Evolutionary conservation across 2,113 vertebrate genomes (phyloP).

Genomic region (Gallinago undulata): DNA sequence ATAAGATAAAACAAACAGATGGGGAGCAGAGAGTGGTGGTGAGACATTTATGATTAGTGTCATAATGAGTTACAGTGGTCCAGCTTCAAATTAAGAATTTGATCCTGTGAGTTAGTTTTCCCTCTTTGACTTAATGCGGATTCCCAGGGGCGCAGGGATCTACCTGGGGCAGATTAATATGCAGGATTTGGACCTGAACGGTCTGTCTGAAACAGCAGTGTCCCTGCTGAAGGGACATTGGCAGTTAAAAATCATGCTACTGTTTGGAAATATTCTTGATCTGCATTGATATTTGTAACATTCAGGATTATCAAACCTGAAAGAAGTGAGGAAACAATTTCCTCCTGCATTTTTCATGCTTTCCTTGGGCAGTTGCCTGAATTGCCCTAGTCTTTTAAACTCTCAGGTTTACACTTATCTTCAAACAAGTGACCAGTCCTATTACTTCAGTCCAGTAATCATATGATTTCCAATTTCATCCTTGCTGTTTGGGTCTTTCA

Average conservation of each 20-base stretch:
- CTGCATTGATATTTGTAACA: background rate
- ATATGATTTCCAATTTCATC: background rate
- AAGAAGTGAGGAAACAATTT: background rate
- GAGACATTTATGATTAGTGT: constrained; percentile 59
- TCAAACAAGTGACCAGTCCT: background rate
- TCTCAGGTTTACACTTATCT: background rate
- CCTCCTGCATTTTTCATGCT: background rate
- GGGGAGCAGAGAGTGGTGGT: constrained; percentile 8
- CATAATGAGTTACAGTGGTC: constrained; percentile 50
- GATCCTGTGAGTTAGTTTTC: constrained; percentile 21
- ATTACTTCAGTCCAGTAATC: background rate
- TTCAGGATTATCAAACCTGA: background rate
- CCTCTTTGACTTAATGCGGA: background rate
- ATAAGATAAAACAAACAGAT: constrained; percentile 47
- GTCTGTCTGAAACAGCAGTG: background rate
- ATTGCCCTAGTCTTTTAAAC: background rate
- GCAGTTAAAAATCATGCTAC: background rate
- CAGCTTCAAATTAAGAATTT: constrained; percentile 46
- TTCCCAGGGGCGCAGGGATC: background rate
- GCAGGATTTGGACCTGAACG: background rate
- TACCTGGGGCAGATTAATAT: background rate
- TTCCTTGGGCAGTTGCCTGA: background rate
- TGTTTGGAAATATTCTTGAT: background rate
- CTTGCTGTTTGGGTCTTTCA: background rate
- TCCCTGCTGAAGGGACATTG: background rate